Base-by-base conservation (phyloP, 2,888 invertebrate genomes). In the Augochlorella aurata region DNA sequence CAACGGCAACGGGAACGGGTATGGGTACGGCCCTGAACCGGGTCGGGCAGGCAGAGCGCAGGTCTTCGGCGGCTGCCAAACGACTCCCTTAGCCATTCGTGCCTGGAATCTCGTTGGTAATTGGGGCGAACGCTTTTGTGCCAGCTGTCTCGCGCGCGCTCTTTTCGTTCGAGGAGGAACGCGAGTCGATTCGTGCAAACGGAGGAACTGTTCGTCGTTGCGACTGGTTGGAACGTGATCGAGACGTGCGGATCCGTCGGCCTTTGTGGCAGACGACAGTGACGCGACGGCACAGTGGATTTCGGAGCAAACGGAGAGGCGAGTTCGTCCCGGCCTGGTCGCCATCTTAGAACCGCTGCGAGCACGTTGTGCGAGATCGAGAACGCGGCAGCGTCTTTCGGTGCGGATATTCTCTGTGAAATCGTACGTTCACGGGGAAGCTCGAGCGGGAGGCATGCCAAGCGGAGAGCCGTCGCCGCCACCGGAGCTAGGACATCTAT, bases 41-140 rank as follows among this genome's bases (percentile, higher is more conserved):
- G 82, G 83, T 45, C 52, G 82, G 69, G 77, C 78, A 58, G 50
- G 70, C 80, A 79, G 78, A 79, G 90, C 90, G 90, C 89, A 90
- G 83, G 89, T 90, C 88, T 86, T 85, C 83, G 73, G 84, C 80
- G 82, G 83, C 74, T 85, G 85, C 87, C 87, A 87, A 87, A 86
- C 87, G 77, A 77, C 87, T 85, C 84, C 82, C 82, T 88, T 85
- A 82, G 85, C 83, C 83, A 81, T 75, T 87, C 81, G 79, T 81
- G 79, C 69, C 79, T 69, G 79, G 85, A 87, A 79, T 63, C 80
- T 77, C 80, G 71, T 77, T 58, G 83, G 65, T 69, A 85, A 89
- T 85, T 85, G 79, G 84, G 63, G 66, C 86, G 74, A 70, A 77
- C 66, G 52, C 66, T 63, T 65, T 77, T 73, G 24, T 52, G 76